A percentile compares a stretch with the other conserved stretches of the same genome.
These are phyloP conservation scores for Petroica traversi DNA, from an alignment of 2,113 vertebrate species.

Conservation along the genomic window DNA sequence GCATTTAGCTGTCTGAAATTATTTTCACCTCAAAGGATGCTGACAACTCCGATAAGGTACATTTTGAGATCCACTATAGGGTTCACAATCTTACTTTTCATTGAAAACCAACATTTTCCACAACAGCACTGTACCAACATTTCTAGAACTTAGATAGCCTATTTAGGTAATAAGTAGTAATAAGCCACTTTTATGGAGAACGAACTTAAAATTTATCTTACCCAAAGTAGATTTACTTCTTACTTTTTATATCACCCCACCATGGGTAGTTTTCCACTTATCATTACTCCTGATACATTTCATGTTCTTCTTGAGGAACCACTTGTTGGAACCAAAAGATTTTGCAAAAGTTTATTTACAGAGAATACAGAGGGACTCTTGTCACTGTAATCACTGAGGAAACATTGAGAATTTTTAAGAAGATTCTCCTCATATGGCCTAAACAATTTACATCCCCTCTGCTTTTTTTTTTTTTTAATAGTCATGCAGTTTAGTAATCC, in stretches of 20 bases:
- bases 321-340: background rate
- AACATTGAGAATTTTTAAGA: background rate
- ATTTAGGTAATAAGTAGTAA: background rate
- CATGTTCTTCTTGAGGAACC: background rate
- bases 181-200: background rate
- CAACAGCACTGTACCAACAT: background rate
- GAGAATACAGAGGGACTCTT: background rate
- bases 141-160: background rate
- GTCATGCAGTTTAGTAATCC: background rate
- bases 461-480: background rate
- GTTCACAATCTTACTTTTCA: background rate
- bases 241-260: background rate
- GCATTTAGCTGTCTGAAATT: background rate
- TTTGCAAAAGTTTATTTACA: background rate
- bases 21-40: background rate
- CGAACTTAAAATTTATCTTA: background rate
- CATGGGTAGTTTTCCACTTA: background rate
- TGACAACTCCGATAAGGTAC: background rate
- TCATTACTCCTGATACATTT: background rate
- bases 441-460: rapidly evolving
- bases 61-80: background rate
- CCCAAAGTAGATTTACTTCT: background rate
- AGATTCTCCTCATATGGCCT: background rate
- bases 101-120: background rate
- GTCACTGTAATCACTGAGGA: background rate